Evolutionary conservation across 2,797 vertebrate species (phyloP).

Genomic region (Falco novaeseelandiae): DNA sequence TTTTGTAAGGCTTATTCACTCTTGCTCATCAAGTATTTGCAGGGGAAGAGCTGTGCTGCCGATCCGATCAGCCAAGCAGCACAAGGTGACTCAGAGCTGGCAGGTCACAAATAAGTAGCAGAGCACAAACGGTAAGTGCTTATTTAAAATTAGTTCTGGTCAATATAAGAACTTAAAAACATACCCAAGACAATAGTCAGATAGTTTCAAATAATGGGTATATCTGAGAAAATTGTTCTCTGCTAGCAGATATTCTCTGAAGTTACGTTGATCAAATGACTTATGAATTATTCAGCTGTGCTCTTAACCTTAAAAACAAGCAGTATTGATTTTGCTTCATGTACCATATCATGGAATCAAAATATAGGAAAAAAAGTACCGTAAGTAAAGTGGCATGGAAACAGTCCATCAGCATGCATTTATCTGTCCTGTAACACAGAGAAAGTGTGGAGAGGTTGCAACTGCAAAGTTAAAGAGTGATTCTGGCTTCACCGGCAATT

Average conservation of each 20-base stretch:
- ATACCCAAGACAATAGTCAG: not conserved
- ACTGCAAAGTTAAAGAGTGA: not conserved
- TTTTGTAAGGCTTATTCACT: not conserved
- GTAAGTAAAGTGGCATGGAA: not conserved
- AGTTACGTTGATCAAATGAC: not conserved
- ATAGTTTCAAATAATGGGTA: constrained; percentile 6
- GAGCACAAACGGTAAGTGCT: not conserved
- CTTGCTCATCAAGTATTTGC: not conserved
- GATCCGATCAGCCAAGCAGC: not conserved
- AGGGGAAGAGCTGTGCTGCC: not conserved
- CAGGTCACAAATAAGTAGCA: not conserved
- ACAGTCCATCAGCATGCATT: not conserved
- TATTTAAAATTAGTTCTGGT: constrained; percentile 19
- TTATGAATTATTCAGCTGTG: not conserved
- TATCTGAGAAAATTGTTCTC: not conserved
- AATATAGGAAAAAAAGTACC: not conserved
- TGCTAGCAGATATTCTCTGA: not conserved
- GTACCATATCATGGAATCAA: not conserved
- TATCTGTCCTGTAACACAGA: not conserved
- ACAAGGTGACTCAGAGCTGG: not conserved
- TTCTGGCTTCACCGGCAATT: not conserved
- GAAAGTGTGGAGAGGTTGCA: not conserved
- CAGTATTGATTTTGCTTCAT: not conserved
- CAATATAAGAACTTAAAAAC: not conserved
- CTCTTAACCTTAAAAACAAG: not conserved